Conservation (phyloP, 2,797 vertebrate genomes). For the Platalea minor region DNA sequence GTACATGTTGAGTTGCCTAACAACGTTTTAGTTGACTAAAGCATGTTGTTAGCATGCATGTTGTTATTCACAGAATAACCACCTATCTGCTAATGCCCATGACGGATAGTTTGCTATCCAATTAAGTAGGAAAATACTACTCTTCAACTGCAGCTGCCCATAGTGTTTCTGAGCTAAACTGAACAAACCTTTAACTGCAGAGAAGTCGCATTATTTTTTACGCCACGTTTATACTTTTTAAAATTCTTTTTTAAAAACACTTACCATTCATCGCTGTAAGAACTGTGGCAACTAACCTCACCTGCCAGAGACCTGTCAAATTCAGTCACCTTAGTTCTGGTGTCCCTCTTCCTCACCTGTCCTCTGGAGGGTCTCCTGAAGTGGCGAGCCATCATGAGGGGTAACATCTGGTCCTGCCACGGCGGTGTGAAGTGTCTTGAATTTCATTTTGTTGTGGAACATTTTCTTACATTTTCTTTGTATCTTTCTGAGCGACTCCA, state of each 20-base stretch:
- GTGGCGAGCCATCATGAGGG: neutral
- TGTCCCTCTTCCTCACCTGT: conserved; percentile 30
- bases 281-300: neutral
- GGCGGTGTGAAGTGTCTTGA: neutral
- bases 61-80: neutral
- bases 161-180: neutral
- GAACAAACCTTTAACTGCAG: neutral
- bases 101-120: neutral
- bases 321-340: neutral
- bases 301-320: neutral
- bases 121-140: neutral
- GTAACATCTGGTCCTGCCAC: neutral
- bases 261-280: neutral
- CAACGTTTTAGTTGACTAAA: neutral
- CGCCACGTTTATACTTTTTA: neutral
- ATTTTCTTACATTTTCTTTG: conserved; percentile 51
- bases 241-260: neutral
- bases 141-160: neutral
- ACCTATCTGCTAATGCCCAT: neutral
- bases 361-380: neutral
- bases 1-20: neutral
- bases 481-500: conserved; percentile 38
- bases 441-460: conserved; percentile 44
- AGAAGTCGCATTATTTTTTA: neutral
- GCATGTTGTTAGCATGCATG: neutral